Evolutionary conservation across 2,113 vertebrate genomes (phyloP), one percentile per base, ranked within the genome.

Genomic region (Zapornia atra): DNA sequence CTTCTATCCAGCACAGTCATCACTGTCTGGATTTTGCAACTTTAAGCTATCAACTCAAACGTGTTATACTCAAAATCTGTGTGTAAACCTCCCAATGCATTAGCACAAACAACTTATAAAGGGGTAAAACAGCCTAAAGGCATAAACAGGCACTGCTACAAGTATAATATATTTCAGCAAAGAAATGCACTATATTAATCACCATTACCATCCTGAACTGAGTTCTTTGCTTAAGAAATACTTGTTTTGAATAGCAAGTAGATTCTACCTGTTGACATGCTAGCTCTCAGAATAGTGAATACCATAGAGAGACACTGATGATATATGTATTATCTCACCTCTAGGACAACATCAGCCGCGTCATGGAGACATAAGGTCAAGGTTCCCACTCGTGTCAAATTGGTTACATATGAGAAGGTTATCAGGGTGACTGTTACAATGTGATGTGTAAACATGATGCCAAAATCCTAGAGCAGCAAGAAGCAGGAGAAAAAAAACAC

Each of bases 371-470:
- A 99, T 82, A 99, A 98, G 94, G 99, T 98, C 97, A 99, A 98
- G 59, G 98, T 98, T 92, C 99, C 99, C 82, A 99, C 98, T 90
- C 99, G 98, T 70, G 98, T 98, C 99, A 99, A 99, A 97, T 99
- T 99, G 98, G 99, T 99, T 94, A 99, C 98, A 19, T 99, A 99
- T 50, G 99, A 99, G 97, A 99, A 98, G 79, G 97, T 97, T 96
- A 99, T 98, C 97, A 99, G 98, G 70, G 97, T 98, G 97, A 99
- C 97, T 70, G 98, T 60, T 92, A 98, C 92, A 96, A 99, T 89
- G 40, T 99, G 99, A 97, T 99, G 99, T 94, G 99, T 97, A 97
- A 99, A 99, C 99, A 99, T 99, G 95, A 99, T 96, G 88, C 98
- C 98, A 93, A 99, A 99, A 95, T 99, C 99, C 99, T 99, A 97